Evolutionary conservation across 23 tunicate species (phyloP).

Genomic region (Trididemnum nubilum): DNA sequence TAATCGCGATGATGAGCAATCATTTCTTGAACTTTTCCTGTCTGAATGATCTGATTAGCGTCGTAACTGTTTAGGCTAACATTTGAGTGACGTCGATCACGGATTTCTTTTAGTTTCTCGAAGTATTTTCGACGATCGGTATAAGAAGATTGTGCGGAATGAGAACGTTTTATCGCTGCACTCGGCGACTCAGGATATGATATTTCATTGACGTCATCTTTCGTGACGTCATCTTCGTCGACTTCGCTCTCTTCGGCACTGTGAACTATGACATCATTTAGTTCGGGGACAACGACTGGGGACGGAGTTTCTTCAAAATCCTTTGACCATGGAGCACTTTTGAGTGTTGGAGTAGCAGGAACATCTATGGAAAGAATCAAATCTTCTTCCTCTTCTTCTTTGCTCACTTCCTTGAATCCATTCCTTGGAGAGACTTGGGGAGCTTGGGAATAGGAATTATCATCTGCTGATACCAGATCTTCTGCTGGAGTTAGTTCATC

Average conservation of each 20-base stretch:
- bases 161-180: not conserved
- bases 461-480: not conserved
- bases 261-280: not conserved
- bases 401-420: not conserved
- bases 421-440: not conserved
- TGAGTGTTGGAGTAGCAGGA: not conserved
- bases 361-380: not conserved
- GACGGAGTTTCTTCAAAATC: not conserved
- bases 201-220: not conserved
- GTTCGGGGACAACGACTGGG: not conserved
- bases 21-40: constrained; percentile 10
- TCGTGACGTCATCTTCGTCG: not conserved
- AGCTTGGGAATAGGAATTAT: not conserved
- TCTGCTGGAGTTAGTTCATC: constrained; percentile 20
- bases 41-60: constrained; percentile 2
- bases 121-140: constrained; percentile 33
- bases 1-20: constrained; percentile 29
- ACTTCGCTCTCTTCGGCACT: not conserved
- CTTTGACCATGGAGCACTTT: not conserved
- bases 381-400: not conserved
- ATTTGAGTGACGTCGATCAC: constrained; percentile 32
- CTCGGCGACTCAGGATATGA: not conserved
- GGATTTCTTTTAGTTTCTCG: constrained; percentile 35
- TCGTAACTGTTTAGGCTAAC: not conserved
- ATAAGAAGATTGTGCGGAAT: constrained; percentile 6